These are phyloP conservation scores for Limenitis camilla DNA, from an alignment of 2,888 invertebrate species.

Conservation along the genomic window DNA sequence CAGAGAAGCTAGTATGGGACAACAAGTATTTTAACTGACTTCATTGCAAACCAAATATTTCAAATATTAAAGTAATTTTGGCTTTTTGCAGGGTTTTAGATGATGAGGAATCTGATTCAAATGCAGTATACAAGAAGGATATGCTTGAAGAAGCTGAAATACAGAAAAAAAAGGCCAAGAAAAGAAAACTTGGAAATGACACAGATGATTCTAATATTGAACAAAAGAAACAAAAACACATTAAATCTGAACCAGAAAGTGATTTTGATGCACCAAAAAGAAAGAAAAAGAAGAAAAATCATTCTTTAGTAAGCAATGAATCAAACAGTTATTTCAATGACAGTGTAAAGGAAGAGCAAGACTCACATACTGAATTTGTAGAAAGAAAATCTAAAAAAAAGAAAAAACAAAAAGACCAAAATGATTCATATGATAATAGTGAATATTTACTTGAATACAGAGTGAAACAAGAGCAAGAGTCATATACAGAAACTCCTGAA, in stretches of 20 bases:
- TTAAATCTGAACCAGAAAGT: slow-evolving; percentile 43
- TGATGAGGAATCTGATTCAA: slow-evolving; percentile 1
- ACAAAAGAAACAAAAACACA: slow-evolving; percentile 27
- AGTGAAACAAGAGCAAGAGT: slow-evolving; percentile 47
- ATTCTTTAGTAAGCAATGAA: slow-evolving; percentile 15
- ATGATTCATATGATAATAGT: no score
- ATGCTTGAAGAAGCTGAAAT: neutral
- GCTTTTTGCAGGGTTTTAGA: slow-evolving; percentile 11
- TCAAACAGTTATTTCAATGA: slow-evolving; percentile 39
- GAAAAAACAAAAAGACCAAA: no score
- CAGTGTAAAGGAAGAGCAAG: no score
- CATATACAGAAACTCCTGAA: slow-evolving; percentile 21
- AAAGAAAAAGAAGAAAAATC: slow-evolving; percentile 24
- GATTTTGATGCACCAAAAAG: slow-evolving; percentile 36
- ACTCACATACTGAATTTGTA: no score
- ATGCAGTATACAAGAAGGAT: neutral
- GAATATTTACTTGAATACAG: no score
- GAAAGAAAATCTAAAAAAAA: no score
- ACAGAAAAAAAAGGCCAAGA: slow-evolving; percentile 20
- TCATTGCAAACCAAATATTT: no score
- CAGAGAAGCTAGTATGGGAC: no score
- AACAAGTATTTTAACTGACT: no score
- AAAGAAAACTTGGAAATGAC: slow-evolving; percentile 23
- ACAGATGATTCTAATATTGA: slow-evolving; percentile 1
- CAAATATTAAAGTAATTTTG: slow-evolving; percentile 30